Percentiles rank a stretch among this genome's conserved stretches.
Evolutionary conservation across 2,113 vertebrate genomes (phyloP).

Genomic region (Martes martes): DNA sequence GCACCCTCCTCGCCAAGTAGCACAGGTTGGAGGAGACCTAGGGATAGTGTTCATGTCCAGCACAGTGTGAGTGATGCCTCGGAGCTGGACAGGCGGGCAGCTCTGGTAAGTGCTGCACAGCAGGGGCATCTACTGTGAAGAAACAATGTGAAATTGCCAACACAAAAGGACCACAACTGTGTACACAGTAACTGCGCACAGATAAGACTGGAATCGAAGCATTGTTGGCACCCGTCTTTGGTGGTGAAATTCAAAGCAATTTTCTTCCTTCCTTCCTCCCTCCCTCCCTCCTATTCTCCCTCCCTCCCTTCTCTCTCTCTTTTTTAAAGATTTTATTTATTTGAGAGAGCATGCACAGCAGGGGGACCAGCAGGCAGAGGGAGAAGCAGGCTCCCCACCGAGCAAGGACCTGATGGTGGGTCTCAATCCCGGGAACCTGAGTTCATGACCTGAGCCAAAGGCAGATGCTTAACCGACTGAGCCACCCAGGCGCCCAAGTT

Average conservation of each 20-base stretch:
- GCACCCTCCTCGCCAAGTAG: rapidly evolving
- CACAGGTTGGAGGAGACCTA: background rate
- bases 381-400: too few relatives aligned
- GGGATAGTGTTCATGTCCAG: background rate
- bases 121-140: background rate
- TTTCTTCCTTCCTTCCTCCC: background rate
- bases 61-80: background rate
- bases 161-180: background rate
- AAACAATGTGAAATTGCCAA: background rate
- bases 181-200: background rate
- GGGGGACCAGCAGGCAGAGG: too few relatives aligned
- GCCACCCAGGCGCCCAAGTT: background rate
- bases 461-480: background rate
- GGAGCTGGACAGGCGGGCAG: background rate
- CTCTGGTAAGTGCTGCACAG: background rate
- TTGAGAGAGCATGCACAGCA: too few relatives aligned
- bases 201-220: background rate
- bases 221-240: background rate
- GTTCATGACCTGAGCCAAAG: too few relatives aligned
- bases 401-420: too few relatives aligned
- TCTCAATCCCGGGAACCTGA: too few relatives aligned
- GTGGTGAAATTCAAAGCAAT: background rate
- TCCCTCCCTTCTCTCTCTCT: too few relatives aligned
- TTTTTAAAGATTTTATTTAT: too few relatives aligned
- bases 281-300: too few relatives aligned